These are phyloP conservation scores for Corbicula japonica DNA, from an alignment of 2,888 invertebrate genomes.

Conservation along the genomic window DNA sequence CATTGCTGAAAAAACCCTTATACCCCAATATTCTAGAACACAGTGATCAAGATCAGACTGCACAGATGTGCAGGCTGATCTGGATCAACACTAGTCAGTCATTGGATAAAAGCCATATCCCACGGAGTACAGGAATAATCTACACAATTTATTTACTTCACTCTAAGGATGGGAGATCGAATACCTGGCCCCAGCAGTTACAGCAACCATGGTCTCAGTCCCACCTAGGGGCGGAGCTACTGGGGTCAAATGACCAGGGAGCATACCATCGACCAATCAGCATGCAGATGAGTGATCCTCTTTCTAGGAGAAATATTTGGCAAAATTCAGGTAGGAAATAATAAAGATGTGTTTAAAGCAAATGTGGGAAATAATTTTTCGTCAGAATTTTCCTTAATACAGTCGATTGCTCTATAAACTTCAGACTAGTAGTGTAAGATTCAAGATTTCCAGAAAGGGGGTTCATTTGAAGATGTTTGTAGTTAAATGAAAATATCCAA, in stretches of 20 bases:
- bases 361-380: not conserved
- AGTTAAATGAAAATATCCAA: too few species aligned
- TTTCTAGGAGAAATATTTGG: constrained; percentile 78
- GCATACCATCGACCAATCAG: constrained; percentile 79
- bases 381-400: not conserved
- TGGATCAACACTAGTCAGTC: too few species aligned
- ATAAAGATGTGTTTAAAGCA: not conserved
- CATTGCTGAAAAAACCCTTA: too few species aligned
- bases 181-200: constrained; percentile 74
- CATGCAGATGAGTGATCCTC: constrained; percentile 84
- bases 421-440: not conserved
- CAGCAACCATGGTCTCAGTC: constrained; percentile 67
- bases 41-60: too few species aligned
- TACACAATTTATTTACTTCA: too few species aligned
- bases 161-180: constrained; percentile 63
- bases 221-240: constrained; percentile 51
- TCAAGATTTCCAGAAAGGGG: not conserved
- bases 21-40: too few species aligned
- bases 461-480: too few species aligned
- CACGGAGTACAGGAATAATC: too few species aligned
- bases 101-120: too few species aligned
- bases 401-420: not conserved
- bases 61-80: too few species aligned
- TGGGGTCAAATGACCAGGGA: constrained; percentile 48
- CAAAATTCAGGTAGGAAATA: constrained; percentile 57